phyloP scores from a whole-genome alignment of 2,888 invertebrate genomes.

The Altica lythri region DNA sequence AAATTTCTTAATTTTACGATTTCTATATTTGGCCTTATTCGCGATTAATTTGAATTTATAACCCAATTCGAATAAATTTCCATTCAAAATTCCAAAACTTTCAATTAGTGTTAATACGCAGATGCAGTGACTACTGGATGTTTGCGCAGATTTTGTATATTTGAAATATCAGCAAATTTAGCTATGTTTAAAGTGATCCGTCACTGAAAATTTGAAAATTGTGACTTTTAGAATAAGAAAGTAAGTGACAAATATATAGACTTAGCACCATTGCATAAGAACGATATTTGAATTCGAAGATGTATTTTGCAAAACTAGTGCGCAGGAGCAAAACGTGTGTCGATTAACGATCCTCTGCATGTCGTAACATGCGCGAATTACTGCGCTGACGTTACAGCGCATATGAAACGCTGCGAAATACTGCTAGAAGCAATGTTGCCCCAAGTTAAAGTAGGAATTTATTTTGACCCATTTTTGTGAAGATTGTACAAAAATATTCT shows the following conservation, averaged over 20 bases:
- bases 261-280: constrained; percentile 7
- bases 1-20: no score
- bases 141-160: not conserved
- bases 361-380: constrained; percentile 17
- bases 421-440: constrained; percentile 12
- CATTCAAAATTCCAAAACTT: constrained; percentile 7
- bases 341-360: constrained; percentile 26
- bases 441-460: no score
- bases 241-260: constrained; percentile 4
- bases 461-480: no score
- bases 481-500: no score
- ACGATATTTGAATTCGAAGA: constrained; percentile 8
- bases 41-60: not conserved
- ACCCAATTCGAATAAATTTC: not conserved
- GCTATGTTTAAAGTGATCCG: not conserved
- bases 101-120: no score
- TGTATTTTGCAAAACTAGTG: not conserved
- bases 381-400: constrained; percentile 17
- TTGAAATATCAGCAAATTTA: not conserved
- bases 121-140: no score
- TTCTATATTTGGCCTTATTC: no score
- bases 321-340: constrained; percentile 17
- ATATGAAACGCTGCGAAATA: constrained; percentile 15
- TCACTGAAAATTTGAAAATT: not conserved
- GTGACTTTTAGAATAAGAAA: not conserved